Conservation (phyloP, 2,113 vertebrate species). For the Ranitomeya variabilis region DNA sequence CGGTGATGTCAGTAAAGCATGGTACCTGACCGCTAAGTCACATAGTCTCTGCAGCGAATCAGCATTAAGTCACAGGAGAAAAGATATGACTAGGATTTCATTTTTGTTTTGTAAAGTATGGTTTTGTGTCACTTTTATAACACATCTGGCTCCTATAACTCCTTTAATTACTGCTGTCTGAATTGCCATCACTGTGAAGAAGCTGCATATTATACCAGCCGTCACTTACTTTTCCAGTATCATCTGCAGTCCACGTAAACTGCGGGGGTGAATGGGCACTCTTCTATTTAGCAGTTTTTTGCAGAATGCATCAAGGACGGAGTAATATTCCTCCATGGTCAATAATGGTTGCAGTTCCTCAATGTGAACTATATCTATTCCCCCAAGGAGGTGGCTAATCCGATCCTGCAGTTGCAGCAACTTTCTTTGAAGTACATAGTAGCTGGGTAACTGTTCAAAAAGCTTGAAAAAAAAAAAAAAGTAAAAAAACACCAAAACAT, state of each 20-base stretch:
- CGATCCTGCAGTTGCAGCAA: conserved; percentile 82
- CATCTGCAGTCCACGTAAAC: conserved; percentile 86
- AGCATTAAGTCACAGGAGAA: too few species aligned
- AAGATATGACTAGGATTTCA: too few species aligned
- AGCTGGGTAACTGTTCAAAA: conserved; percentile 84
- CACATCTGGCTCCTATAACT: too few species aligned
- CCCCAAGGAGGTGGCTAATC: conserved; percentile 87
- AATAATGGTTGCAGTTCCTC: conserved; percentile 82
- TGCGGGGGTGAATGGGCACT: conserved; percentile 81
- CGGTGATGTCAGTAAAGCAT: too few species aligned
- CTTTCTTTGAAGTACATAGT: conserved; percentile 80
- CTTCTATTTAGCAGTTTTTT: conserved; percentile 72
- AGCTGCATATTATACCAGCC: background rate
- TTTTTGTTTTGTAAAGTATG: too few species aligned
- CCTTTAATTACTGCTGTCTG: background rate
- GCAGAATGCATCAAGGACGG: conserved; percentile 79
- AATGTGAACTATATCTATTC: conserved; percentile 80
- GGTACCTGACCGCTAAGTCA: too few species aligned
- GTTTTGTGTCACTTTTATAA: too few species aligned
- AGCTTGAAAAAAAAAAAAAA: conserved; percentile 5
- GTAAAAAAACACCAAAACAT: too few species aligned
- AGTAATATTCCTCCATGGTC: conserved; percentile 84
- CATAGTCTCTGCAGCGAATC: too few species aligned
- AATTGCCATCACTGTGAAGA: background rate
- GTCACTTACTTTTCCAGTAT: conserved; percentile 79